Percentiles rank a stretch among this genome's conserved stretches.
Evolutionary conservation across 1,140 invertebrate genomes (phyloP).

Genomic region (Neodiprion virginianus): DNA sequence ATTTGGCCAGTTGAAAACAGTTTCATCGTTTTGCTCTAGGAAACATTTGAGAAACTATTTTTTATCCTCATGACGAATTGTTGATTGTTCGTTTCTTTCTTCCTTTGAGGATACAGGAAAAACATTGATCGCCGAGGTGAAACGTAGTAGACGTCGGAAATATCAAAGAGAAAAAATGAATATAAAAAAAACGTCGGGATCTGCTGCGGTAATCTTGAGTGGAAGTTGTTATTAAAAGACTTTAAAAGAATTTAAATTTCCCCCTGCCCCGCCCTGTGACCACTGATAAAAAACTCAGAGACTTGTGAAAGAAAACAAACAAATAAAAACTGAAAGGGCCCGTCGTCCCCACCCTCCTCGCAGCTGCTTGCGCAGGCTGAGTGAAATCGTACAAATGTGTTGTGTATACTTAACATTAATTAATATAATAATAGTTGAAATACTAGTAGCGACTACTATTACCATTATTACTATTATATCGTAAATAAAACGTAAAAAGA

Average conservation of each 20-base stretch:
- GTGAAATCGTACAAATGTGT: slow-evolving; percentile 61
- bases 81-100: no score
- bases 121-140: no score
- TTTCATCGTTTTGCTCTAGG: no score
- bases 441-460: slow-evolving; percentile 45
- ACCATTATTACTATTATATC: slow-evolving; percentile 22
- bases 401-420: slow-evolving; percentile 62
- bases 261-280: slow-evolving; percentile 5
- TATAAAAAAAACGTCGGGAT: no score
- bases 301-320: slow-evolving; percentile 27
- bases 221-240: slow-evolving; percentile 3
- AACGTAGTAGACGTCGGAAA: no score
- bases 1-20: no score
- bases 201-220: background rate
- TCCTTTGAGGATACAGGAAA: no score
- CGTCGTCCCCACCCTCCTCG: slow-evolving; percentile 38
- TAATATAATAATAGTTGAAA: slow-evolving; percentile 55
- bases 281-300: slow-evolving; percentile 28
- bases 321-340: slow-evolving; percentile 29
- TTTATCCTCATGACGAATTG: no score
- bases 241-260: background rate
- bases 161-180: no score
- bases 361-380: slow-evolving; percentile 46
- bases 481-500: slow-evolving; percentile 18
- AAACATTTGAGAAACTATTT: no score